Percentiles rank a stretch among this genome's conserved stretches.
These are phyloP conservation scores for Pagetopsis macropterus DNA, from an alignment of 2,797 vertebrate species.

Conservation along the genomic window DNA sequence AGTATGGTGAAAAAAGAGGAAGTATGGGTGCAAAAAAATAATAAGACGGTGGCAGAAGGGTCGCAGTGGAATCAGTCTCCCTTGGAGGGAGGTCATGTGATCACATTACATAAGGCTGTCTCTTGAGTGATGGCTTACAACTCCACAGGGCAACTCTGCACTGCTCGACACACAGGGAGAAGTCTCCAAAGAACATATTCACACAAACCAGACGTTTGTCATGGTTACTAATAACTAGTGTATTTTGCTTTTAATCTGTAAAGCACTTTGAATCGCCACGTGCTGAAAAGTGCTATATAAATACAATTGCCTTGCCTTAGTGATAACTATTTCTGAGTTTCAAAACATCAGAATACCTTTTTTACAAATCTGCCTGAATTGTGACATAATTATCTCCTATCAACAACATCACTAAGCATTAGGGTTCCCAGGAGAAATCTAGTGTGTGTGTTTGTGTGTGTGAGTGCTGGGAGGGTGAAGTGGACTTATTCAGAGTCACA, in stretches of 20 bases:
- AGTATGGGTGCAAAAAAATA: neutral
- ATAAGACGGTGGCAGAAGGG: neutral
- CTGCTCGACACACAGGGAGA: neutral
- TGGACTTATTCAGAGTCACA: constrained; percentile 40
- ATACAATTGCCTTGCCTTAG: neutral
- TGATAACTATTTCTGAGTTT: neutral
- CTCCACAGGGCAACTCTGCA: neutral
- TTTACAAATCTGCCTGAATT: constrained; percentile 7
- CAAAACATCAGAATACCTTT: neutral
- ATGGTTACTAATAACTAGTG: neutral
- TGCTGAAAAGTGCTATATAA: no score
- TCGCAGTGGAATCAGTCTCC: neutral
- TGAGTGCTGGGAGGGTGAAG: constrained; percentile 22
- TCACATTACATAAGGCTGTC: constrained; percentile 8
- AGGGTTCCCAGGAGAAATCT: constrained; percentile 13
- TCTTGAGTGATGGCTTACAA: neutral
- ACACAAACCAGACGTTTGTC: neutral
- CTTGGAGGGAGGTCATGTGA: constrained; percentile 4
- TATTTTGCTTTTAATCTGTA: no score
- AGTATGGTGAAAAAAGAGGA: neutral
- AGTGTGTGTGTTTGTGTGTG: constrained; percentile 13
- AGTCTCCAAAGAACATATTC: neutral
- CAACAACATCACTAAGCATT: constrained; percentile 11
- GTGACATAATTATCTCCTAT: constrained; percentile 11
- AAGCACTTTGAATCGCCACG: no score